phyloP scores from a whole-genome alignment of 37 sponge, comb jelly and placozoan genomes.

The Tethya wilhelma region DNA sequence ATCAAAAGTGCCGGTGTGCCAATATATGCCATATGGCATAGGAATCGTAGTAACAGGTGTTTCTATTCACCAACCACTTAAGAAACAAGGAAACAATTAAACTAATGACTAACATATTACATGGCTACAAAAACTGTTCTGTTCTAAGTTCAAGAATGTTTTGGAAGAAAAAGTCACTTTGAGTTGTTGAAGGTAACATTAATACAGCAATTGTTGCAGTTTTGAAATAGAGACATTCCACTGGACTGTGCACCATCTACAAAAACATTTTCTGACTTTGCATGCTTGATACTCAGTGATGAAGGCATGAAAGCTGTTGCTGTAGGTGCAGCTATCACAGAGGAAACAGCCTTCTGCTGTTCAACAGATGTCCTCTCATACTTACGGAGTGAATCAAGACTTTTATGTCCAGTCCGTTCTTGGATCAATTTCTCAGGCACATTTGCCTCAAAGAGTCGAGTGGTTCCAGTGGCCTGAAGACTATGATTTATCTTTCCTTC shows the following conservation, averaged over 20 bases:
- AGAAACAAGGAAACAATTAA: no score
- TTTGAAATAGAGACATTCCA: background rate
- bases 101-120: background rate
- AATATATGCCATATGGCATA: no score
- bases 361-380: conserved; percentile 40
- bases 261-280: background rate
- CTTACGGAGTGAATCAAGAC: conserved; percentile 12
- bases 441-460: conserved; percentile 35
- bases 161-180: background rate
- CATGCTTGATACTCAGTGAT: background rate
- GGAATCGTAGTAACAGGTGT: no score
- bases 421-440: conserved; percentile 50
- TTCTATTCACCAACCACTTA: no score
- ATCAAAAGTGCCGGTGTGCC: no score
- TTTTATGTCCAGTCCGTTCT: conserved; percentile 43
- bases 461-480: conserved; percentile 44
- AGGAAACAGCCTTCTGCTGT: conserved; percentile 17
- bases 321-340: background rate
- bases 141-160: no score
- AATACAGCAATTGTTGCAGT: background rate
- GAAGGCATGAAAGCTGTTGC: background rate
- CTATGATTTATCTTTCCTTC: conserved; percentile 48
- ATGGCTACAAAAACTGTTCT: no score
- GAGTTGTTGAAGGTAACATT: background rate
- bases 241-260: background rate